phyloP scores from a whole-genome alignment of 2,888 invertebrate genomes.

The Hedychridium roseum region DNA sequence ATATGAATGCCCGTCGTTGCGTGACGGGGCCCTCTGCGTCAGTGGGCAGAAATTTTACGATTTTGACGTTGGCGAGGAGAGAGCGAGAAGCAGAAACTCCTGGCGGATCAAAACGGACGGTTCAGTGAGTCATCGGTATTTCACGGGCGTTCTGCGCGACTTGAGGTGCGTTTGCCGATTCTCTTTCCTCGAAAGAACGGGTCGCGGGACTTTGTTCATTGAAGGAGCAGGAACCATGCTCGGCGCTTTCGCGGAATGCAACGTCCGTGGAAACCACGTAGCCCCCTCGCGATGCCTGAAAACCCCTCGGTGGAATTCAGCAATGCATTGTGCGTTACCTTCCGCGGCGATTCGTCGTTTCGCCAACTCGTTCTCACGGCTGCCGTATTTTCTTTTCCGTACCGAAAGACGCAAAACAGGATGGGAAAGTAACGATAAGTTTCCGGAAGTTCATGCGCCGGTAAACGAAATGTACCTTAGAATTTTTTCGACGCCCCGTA shows the following conservation, averaged over 20 bases:
- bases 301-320: constrained; percentile 15
- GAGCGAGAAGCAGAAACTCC: no score
- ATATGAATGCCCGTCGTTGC: no score
- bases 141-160: no score
- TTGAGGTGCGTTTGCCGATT: constrained; percentile 1
- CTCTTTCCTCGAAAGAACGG: constrained; percentile 11
- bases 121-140: constrained; percentile 19
- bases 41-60: no score
- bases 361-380: neutral
- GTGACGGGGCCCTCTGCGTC: no score
- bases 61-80: no score
- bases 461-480: no score
- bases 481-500: no score
- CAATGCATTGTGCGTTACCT: constrained; percentile 5
- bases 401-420: neutral
- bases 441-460: no score
- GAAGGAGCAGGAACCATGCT: constrained; percentile 33
- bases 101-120: no score
- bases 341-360: neutral
- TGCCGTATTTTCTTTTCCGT: neutral
- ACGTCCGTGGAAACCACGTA: constrained; percentile 14
- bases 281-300: no score
- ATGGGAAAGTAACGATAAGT: no score
- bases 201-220: constrained; percentile 20
- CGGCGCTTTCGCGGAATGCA: constrained; percentile 34